A percentile compares a stretch with the other conserved stretches of the same genome.
phyloP scores from a whole-genome alignment of 2,888 invertebrate genomes.

The Pardosa pseudoannulata region DNA sequence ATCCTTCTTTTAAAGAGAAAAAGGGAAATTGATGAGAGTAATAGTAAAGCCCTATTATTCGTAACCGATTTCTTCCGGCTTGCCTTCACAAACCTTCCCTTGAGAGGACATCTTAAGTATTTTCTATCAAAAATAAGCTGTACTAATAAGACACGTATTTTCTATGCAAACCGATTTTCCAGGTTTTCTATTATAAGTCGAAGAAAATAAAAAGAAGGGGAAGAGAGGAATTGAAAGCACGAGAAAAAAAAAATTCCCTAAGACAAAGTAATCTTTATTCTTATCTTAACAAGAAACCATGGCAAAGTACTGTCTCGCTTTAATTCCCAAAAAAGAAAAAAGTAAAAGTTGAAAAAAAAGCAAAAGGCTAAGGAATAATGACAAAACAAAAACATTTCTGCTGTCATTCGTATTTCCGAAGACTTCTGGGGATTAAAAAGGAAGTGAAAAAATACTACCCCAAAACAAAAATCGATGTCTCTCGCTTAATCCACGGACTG shows the following conservation, averaged over 20 bases:
- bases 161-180: conserved; percentile 36
- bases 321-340: conserved; percentile 48
- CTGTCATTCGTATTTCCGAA: conserved; percentile 68
- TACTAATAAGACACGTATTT: conserved; percentile 35
- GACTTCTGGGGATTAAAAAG: conserved; percentile 68
- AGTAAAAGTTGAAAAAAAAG: conserved; percentile 22
- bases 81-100: conserved; percentile 14
- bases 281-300: conserved; percentile 67
- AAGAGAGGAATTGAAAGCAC: conserved; percentile 18
- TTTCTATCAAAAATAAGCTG: conserved; percentile 32
- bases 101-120: conserved; percentile 17
- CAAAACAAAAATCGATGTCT: conserved; percentile 52
- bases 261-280: conserved; percentile 70
- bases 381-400: conserved; percentile 55
- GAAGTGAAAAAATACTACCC: conserved; percentile 36
- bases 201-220: conserved; percentile 18
- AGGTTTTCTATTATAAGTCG: conserved; percentile 15
- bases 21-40: conserved; percentile 9
- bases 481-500: conserved; percentile 49
- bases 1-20: neutral
- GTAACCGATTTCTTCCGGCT: conserved; percentile 14
- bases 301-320: conserved; percentile 49
- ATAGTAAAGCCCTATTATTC: conserved; percentile 10
- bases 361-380: conserved; percentile 27
- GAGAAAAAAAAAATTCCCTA: conserved; percentile 45